Evolutionary conservation across 2,113 vertebrate genomes (phyloP).

Genomic region (Eulemur rufifrons): DNA sequence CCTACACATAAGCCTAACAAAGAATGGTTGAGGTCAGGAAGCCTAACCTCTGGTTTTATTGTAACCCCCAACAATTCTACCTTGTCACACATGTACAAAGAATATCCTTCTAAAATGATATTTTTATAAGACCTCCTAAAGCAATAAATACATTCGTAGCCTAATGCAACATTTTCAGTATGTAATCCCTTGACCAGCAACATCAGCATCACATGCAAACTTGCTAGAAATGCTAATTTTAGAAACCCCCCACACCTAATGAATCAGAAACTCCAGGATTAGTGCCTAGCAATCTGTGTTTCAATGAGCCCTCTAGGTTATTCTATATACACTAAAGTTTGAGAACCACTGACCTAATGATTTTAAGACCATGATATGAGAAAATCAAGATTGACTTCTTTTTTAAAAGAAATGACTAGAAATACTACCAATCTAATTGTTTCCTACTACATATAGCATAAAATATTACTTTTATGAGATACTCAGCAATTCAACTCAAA

Average conservation of each 20-base stretch:
- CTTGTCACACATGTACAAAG: neutral
- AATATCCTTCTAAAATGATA: neutral
- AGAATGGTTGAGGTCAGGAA: neutral
- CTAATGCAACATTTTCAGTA: neutral
- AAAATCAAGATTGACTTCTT: conserved; percentile 7
- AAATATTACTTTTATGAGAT: neutral
- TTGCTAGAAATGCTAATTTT: neutral
- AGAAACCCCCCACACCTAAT: neutral
- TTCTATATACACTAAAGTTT: neutral
- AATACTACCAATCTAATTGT: neutral
- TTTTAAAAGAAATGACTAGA: neutral
- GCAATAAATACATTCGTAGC: neutral
- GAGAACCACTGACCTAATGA: neutral
- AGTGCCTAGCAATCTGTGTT: neutral
- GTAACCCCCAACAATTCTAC: neutral
- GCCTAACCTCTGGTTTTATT: neutral
- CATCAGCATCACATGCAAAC: neutral
- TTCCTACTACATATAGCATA: neutral
- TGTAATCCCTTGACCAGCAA: neutral
- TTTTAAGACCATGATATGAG: neutral
- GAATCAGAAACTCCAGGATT: neutral
- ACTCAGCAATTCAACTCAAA: neutral
- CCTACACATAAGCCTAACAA: neutral
- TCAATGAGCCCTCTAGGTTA: neutral
- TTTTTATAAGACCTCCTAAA: neutral